A percentile compares a stretch with the other conserved stretches of the same genome.
These are phyloP conservation scores for Epirrita christyi DNA, from an alignment of 2,888 invertebrate genomes.

Conservation along the genomic window DNA sequence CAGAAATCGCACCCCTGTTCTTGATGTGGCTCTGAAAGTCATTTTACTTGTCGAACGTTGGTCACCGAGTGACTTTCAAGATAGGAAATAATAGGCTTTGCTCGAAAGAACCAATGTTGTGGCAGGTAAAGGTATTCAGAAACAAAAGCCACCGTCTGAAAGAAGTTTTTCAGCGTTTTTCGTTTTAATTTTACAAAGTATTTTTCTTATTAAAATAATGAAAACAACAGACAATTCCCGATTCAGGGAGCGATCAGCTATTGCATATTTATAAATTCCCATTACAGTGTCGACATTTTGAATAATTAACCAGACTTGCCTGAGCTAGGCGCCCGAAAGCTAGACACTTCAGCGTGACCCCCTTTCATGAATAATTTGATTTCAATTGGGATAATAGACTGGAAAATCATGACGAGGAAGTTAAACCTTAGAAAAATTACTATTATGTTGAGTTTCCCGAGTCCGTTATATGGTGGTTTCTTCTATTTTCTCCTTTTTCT, in stretches of 20 bases:
- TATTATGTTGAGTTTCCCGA: no score
- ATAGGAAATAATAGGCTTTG: no score
- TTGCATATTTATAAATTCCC: conserved; percentile 77
- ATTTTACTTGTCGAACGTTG: no score
- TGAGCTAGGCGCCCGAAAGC: conserved; percentile 46
- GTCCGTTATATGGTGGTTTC: no score
- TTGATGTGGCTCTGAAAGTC: no score
- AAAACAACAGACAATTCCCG: background rate
- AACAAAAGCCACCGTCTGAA: no score
- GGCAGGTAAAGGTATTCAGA: no score
- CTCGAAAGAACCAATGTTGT: no score
- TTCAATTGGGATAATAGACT: conserved; percentile 34
- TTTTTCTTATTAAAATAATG: background rate
- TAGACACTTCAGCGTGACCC: conserved; percentile 55
- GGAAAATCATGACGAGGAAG: background rate
- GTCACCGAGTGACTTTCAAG: no score
- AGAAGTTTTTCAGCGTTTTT: no score
- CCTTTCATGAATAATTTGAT: conserved; percentile 57
- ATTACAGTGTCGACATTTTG: conserved; percentile 77
- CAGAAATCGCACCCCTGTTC: no score
- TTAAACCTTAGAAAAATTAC: background rate
- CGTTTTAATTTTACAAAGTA: background rate
- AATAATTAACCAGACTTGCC: conserved; percentile 72
- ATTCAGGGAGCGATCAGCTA: conserved; percentile 43
- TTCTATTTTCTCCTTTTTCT: no score